Conservation (phyloP, 2,797 vertebrate genomes). For the Hapalemur alaotrensis region DNA sequence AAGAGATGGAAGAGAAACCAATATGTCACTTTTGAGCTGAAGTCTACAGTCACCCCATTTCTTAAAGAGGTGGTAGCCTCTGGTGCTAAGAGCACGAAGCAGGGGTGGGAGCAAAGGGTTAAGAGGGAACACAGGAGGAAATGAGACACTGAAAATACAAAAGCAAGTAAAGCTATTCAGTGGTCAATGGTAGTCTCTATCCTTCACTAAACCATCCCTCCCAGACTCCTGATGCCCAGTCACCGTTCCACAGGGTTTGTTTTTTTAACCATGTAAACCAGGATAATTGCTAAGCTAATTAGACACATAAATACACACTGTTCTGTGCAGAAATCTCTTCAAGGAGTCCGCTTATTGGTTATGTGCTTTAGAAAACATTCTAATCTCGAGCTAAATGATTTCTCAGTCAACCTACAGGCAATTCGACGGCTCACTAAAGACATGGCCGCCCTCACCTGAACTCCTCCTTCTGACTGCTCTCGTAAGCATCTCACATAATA, state of each 20-base stretch:
- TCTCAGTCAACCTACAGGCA: neutral
- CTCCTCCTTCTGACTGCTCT: neutral
- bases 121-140: neutral
- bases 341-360: neutral
- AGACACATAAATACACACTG: neutral
- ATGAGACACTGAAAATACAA: neutral
- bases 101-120: neutral
- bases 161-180: neutral
- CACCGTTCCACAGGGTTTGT: neutral
- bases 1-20: neutral
- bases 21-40: neutral
- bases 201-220: neutral
- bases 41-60: neutral
- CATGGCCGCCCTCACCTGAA: neutral
- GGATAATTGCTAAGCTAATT: neutral
- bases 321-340: slow-evolving; percentile 27
- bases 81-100: neutral
- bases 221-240: neutral
- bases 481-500: neutral
- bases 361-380: slow-evolving; percentile 13
- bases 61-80: neutral
- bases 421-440: neutral
- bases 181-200: neutral
- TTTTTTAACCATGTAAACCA: slow-evolving; percentile 6
- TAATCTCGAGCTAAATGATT: slow-evolving; percentile 27